Evolutionary conservation across 2,797 vertebrate species (phyloP).

Genomic region (Mormyrus hasselquistii): DNA sequence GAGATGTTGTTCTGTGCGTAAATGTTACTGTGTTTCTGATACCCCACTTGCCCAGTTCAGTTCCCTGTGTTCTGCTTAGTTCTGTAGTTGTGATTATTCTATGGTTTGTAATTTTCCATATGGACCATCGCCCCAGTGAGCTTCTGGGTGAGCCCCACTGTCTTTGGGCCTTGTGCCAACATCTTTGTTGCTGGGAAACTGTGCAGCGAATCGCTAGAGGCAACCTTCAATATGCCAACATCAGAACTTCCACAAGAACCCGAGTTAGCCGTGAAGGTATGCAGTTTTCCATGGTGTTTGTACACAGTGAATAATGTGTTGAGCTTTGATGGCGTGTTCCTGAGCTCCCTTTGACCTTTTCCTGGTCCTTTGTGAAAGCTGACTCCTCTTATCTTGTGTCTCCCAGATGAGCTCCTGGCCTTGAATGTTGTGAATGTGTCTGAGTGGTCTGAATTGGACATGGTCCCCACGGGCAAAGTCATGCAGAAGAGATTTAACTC

Average conservation of each 20-base stretch:
- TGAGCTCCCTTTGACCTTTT: neutral
- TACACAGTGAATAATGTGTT: neutral
- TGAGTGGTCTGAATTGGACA: conserved; percentile 35
- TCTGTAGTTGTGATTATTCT: neutral
- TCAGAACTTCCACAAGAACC: neutral
- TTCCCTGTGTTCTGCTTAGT: neutral
- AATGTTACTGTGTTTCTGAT: neutral
- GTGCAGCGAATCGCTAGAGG: conserved; percentile 31
- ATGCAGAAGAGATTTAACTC: neutral
- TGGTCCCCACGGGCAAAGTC: neutral
- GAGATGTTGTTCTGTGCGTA: neutral
- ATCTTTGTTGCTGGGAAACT: conserved; percentile 47
- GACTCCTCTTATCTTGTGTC: neutral
- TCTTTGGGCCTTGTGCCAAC: conserved; percentile 38
- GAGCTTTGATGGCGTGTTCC: neutral
- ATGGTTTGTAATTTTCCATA: neutral
- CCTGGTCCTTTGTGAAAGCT: neutral
- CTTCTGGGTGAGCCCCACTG: conserved; percentile 39
- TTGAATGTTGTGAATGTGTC: conserved; percentile 44
- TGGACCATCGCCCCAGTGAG: conserved; percentile 20
- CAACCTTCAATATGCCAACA: neutral
- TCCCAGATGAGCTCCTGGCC: conserved; percentile 28
- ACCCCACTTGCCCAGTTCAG: neutral
- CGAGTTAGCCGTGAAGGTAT: conserved; percentile 17
- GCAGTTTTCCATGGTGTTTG: neutral